Percentiles rank a stretch among this genome's conserved stretches.
Evolutionary conservation across 2,888 invertebrate species (phyloP).

Genomic region (Lasioglossum lativentre): DNA sequence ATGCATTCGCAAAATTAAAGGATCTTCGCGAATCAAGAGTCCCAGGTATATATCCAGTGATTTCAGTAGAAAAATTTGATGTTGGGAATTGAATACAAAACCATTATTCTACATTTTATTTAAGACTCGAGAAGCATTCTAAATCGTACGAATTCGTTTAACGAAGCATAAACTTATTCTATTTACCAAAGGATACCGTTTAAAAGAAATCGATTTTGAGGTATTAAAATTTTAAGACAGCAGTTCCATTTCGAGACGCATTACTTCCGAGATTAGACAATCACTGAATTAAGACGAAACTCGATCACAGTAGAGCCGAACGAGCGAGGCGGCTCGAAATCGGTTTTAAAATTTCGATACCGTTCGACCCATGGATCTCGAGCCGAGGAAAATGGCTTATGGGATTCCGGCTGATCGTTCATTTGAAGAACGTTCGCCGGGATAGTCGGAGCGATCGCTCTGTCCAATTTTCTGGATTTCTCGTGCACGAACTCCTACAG

Average conservation of each 20-base stretch:
- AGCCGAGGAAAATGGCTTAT: conserved; percentile 61
- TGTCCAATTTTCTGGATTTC: conserved; percentile 76
- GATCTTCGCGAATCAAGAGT: too few species aligned
- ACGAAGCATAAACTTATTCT: too few species aligned
- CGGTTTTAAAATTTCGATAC: conserved; percentile 57
- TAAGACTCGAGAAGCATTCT: too few species aligned
- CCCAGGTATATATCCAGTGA: too few species aligned
- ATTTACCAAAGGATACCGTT: neutral
- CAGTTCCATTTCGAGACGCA: neutral
- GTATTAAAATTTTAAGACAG: neutral
- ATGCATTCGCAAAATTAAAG: too few species aligned
- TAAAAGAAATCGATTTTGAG: neutral
- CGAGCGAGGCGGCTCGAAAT: neutral
- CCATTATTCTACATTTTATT: too few species aligned
- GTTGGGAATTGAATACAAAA: too few species aligned
- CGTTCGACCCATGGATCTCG: conserved; percentile 50
- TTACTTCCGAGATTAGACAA: conserved; percentile 5
- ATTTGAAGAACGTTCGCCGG: conserved; percentile 70
- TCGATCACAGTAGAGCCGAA: conserved; percentile 16
- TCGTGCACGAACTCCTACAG: conserved; percentile 71
- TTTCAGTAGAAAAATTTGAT: too few species aligned
- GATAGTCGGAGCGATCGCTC: conserved; percentile 71
- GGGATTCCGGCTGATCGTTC: conserved; percentile 71
- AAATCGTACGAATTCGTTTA: too few species aligned
- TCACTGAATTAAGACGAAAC: conserved; percentile 9